Evolutionary conservation across 2,888 invertebrate genomes (phyloP).

Genomic region (Harpalus rubripes): DNA sequence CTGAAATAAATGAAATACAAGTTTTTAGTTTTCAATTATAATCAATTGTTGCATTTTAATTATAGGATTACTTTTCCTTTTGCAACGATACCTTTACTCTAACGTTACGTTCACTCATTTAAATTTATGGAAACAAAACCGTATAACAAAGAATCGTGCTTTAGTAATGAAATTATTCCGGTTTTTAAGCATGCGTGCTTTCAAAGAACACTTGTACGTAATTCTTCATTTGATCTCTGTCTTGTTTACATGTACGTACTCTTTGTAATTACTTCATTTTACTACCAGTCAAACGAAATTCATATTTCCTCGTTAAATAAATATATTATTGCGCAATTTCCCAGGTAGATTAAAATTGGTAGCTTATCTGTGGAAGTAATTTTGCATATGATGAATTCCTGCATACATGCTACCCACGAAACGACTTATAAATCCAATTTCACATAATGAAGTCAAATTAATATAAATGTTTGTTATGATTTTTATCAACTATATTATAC

Average conservation of each 20-base stretch:
- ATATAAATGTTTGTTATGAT: too few relatives aligned
- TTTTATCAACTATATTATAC: too few relatives aligned
- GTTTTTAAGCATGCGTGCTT: neutral
- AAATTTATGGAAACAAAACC: neutral
- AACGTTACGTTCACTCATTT: neutral
- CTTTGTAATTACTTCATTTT: conserved; percentile 34
- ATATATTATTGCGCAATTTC: conserved; percentile 35
- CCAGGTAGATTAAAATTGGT: conserved; percentile 17
- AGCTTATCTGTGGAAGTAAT: conserved; percentile 14
- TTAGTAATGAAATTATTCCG: neutral
- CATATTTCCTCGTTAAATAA: conserved; percentile 35
- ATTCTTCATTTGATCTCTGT: conserved; percentile 27
- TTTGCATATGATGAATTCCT: conserved; percentile 14
- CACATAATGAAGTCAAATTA: neutral
- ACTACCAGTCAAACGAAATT: conserved; percentile 25
- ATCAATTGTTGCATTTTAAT: neutral
- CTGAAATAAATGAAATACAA: too few relatives aligned
- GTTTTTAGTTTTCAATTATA: neutral
- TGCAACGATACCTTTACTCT: neutral
- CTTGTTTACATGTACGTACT: conserved; percentile 23
- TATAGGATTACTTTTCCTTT: neutral
- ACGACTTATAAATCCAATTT: neutral
- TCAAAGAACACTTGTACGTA: conserved; percentile 8
- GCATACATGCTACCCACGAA: neutral
- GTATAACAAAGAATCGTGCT: neutral